Evolutionary conservation across 2,888 invertebrate species (phyloP).

Genomic region (Leptothorax acervorum): DNA sequence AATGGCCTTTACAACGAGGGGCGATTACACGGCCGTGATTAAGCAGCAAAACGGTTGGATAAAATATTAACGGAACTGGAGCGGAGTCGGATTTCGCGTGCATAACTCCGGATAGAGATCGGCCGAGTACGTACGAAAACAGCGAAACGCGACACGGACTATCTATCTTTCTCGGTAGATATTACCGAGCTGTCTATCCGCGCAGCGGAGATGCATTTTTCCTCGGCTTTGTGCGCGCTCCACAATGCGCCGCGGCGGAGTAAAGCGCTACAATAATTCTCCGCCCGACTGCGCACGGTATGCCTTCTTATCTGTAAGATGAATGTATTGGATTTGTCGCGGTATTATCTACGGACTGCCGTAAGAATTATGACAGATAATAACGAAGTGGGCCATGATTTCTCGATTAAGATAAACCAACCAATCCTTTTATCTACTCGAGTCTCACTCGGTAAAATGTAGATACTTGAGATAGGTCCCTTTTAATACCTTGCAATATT

Average conservation of each 20-base stretch:
- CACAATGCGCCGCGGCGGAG: constrained; percentile 22
- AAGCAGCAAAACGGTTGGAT: constrained; percentile 24
- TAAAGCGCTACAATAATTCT: constrained; percentile 51
- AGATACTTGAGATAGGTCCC: background rate
- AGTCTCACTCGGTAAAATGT: background rate
- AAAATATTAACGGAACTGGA: constrained; percentile 25
- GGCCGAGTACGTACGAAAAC: constrained; percentile 4
- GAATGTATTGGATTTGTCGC: constrained; percentile 49
- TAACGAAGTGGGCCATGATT: constrained; percentile 8
- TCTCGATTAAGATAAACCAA: constrained; percentile 25
- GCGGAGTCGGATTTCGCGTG: constrained; percentile 27
- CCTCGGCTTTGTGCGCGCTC: constrained; percentile 35
- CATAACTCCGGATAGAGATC: constrained; percentile 18
- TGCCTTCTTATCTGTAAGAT: constrained; percentile 49
- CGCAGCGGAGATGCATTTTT: constrained; percentile 37
- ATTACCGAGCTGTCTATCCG: constrained; percentile 42
- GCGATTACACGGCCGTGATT: constrained; percentile 19
- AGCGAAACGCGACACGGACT: constrained; percentile 21
- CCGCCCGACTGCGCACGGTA: constrained; percentile 13
- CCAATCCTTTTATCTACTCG: background rate
- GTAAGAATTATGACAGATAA: constrained; percentile 34
- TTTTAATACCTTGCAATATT: background rate
- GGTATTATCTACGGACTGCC: constrained; percentile 4
- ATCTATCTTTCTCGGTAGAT: constrained; percentile 40
- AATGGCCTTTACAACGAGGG: constrained; percentile 15